These are phyloP conservation scores for Ibidorhyncha struthersii DNA, from an alignment of 2,113 vertebrate genomes.

Conservation along the genomic window DNA sequence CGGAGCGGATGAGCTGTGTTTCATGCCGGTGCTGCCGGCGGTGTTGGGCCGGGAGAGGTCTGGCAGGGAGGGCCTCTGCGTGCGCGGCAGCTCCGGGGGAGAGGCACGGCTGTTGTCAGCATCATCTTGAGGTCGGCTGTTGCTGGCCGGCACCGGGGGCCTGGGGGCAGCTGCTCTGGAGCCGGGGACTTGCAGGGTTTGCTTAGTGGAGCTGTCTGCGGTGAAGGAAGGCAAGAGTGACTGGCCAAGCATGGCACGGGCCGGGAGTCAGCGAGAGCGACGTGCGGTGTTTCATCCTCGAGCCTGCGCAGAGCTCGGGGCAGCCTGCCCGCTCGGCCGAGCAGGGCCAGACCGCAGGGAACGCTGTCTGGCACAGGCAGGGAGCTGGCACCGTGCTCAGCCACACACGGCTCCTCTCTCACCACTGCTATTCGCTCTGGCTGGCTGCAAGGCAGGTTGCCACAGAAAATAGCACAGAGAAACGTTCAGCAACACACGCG, in stretches of 20 bases:
- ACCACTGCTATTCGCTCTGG: background rate
- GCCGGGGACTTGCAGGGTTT: constrained; percentile 82
- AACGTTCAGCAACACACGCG: background rate
- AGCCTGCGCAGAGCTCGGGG: background rate
- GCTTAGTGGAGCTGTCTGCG: constrained; percentile 81
- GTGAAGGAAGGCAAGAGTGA: background rate
- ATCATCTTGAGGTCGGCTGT: constrained; percentile 81
- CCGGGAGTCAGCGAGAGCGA: background rate
- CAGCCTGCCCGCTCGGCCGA: background rate
- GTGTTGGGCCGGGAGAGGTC: constrained; percentile 84
- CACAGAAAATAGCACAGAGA: background rate
- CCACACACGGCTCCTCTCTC: background rate
- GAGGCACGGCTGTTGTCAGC: constrained; percentile 75
- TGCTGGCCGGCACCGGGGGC: constrained; percentile 65
- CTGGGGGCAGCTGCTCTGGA: constrained; percentile 83
- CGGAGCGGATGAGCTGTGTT: constrained; percentile 89
- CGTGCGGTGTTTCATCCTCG: accelerated
- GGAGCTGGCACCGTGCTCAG: background rate
- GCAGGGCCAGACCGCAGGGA: background rate
- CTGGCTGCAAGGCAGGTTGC: background rate
- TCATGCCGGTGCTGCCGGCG: constrained; percentile 79
- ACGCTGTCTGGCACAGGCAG: background rate
- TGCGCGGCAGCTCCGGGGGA: constrained; percentile 81
- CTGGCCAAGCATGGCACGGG: accelerated
- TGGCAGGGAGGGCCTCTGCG: constrained; percentile 87